These are phyloP conservation scores for Drymodes brunneopygia DNA, from an alignment of 2,113 vertebrate genomes.

Conservation along the genomic window DNA sequence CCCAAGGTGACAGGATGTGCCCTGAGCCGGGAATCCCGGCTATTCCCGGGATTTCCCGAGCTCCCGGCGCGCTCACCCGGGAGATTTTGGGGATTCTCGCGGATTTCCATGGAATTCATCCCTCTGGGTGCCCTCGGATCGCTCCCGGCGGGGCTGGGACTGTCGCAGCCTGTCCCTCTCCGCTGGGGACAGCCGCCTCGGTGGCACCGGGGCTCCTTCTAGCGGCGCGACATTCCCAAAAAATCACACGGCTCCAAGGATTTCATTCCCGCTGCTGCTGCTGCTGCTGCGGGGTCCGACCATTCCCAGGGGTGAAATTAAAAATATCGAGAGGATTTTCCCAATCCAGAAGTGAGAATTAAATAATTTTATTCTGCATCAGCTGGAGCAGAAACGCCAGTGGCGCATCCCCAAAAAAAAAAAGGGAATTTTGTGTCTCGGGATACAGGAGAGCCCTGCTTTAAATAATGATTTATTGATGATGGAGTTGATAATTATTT, in stretches of 20 bases:
- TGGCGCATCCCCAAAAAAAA: neutral
- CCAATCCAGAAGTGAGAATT: neutral
- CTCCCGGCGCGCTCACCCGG: neutral
- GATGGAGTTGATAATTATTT: neutral
- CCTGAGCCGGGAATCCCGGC: neutral
- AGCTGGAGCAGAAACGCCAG: neutral
- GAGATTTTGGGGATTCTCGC: too few relatives aligned
- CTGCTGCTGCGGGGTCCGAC: rapidly evolving
- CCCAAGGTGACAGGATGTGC: rapidly evolving
- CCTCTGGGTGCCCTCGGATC: rapidly evolving
- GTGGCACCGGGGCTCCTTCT: neutral
- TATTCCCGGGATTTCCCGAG: neutral
- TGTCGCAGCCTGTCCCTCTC: rapidly evolving
- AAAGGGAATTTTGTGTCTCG: neutral
- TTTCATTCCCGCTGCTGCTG: neutral
- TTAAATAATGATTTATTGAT: neutral
- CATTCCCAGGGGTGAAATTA: neutral
- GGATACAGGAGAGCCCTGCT: neutral
- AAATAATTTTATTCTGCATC: neutral
- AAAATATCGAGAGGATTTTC: neutral
- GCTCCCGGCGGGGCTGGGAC: rapidly evolving
- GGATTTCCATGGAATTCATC: rapidly evolving
- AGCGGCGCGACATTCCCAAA: neutral
- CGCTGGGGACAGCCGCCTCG: neutral
- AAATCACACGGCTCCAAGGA: too few relatives aligned